A percentile compares a stretch with the other conserved stretches of the same genome.
phyloP scores from a whole-genome alignment of 2,113 vertebrate species.

The Agelaius phoeniceus region DNA sequence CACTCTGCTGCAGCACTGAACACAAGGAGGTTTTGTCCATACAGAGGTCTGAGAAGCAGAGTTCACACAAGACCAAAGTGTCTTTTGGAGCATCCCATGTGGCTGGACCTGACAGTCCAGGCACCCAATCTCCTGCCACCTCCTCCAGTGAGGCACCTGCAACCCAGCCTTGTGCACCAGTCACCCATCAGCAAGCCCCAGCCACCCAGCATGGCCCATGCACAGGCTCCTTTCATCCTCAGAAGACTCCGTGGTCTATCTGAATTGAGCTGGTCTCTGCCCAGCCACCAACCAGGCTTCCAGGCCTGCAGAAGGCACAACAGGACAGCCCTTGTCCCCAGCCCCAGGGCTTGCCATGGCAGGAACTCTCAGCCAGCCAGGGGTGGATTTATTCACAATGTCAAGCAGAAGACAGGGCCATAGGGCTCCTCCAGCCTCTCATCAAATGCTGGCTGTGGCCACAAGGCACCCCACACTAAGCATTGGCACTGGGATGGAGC shows the following conservation, averaged over 20 bases:
- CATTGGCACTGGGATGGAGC: neutral
- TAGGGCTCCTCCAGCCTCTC: neutral
- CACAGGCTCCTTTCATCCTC: neutral
- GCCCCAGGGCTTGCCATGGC: neutral
- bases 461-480: neutral
- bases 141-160: neutral
- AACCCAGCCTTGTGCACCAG: neutral
- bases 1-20: neutral
- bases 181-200: neutral
- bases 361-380: neutral
- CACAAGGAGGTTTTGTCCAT: neutral
- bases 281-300: neutral
- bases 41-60: neutral
- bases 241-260: neutral
- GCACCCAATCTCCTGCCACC: neutral
- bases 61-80: neutral
- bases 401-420: neutral
- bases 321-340: neutral
- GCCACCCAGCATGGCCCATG: neutral
- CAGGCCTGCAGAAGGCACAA: neutral
- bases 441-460: neutral
- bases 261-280: neutral
- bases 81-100: neutral
- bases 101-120: neutral
- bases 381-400: neutral